Conservation (phyloP, 2,797 vertebrate genomes). For the Labroides dimidiatus region DNA sequence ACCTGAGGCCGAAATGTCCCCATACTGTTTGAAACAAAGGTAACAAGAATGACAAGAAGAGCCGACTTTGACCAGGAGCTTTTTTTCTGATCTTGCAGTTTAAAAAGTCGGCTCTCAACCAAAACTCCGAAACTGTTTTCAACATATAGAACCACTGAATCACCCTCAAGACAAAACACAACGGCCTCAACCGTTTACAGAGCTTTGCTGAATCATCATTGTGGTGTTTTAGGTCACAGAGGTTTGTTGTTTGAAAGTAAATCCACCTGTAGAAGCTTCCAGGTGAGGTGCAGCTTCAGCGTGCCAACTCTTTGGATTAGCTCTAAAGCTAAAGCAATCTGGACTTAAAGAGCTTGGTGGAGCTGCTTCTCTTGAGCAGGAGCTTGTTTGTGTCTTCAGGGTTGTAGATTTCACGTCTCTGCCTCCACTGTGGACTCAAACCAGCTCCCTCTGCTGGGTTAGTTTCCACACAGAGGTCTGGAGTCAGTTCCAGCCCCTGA, state of each 20-base stretch:
- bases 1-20: too few relatives aligned
- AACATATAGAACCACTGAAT: background rate
- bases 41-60: too few relatives aligned
- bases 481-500: too few relatives aligned
- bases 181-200: background rate
- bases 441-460: too few relatives aligned
- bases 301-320: slow-evolving; percentile 3
- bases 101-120: too few relatives aligned
- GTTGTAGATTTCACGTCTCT: background rate
- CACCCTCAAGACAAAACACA: background rate
- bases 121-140: background rate
- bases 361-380: background rate
- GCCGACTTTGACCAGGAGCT: too few relatives aligned
- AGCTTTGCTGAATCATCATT: background rate
- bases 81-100: too few relatives aligned
- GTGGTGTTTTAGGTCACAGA: background rate
- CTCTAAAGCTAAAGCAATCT: slow-evolving; percentile 10
- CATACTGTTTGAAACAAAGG: too few relatives aligned
- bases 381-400: background rate
- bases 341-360: slow-evolving; percentile 1
- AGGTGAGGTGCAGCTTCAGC: background rate
- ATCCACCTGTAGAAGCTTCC: slow-evolving; percentile 1
- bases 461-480: too few relatives aligned
- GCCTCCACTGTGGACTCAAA: too few relatives aligned
- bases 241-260: background rate